A percentile compares a stretch with the other conserved stretches of the same genome.
These are phyloP conservation scores for Boulengeromyrus knoepffleri DNA, from an alignment of 2,113 vertebrate species.

Conservation along the genomic window DNA sequence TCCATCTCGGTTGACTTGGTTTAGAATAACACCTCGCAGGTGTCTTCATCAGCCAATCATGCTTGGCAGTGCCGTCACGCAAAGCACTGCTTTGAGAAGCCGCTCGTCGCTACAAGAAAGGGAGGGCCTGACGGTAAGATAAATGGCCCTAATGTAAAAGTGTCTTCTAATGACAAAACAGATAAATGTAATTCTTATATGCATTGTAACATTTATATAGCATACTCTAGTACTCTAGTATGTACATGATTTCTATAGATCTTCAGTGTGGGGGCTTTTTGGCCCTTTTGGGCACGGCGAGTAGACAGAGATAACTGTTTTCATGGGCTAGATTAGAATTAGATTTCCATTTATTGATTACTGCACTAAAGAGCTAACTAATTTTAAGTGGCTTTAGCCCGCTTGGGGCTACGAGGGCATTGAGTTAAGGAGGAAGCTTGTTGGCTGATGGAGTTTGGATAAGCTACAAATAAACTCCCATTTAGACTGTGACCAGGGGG, in stretches of 20 bases:
- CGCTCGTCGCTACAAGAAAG: background rate
- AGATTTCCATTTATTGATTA: slow-evolving; percentile 16
- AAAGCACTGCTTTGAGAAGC: background rate
- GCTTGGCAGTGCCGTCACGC: too few species aligned
- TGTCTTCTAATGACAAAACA: background rate
- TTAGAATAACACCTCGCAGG: background rate
- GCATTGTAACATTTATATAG: background rate
- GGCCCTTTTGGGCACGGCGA: background rate
- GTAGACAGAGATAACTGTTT: slow-evolving; percentile 2
- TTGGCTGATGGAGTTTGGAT: background rate
- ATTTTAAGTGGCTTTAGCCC: slow-evolving; percentile 10
- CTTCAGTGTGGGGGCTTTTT: background rate
- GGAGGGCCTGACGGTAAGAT: background rate
- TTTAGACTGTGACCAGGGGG: background rate
- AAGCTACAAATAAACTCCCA: slow-evolving; percentile 5
- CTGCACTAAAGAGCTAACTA: background rate
- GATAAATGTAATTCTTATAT: background rate
- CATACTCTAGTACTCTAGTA: background rate
- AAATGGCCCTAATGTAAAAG: background rate
- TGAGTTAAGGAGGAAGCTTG: background rate
- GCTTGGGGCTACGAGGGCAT: background rate
- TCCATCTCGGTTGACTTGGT: background rate
- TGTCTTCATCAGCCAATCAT: background rate
- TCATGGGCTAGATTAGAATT: slow-evolving; percentile 7
- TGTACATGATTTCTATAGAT: background rate